Evolutionary conservation across 2,888 invertebrate species (phyloP).

Genomic region (Marasmarcha lunaedactyla): DNA sequence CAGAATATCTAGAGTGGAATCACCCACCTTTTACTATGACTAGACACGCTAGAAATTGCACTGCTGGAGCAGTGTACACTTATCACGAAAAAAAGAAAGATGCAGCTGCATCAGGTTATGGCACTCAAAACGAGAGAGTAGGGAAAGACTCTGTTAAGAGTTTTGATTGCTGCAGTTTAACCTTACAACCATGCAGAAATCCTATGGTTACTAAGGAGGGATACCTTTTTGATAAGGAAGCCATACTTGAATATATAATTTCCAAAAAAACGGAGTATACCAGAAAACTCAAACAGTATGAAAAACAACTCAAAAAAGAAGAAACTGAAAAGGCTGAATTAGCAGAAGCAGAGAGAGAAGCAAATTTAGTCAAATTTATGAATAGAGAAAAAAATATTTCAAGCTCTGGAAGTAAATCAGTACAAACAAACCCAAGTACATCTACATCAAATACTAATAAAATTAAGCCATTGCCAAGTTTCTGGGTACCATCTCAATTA

Average conservation of each 20-base stretch:
- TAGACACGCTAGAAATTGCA: slow-evolving; percentile 97
- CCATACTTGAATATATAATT: slow-evolving; percentile 94
- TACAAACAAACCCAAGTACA: slow-evolving; percentile 22
- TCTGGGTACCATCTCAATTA: slow-evolving; percentile 96
- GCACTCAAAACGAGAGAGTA: slow-evolving; percentile 84
- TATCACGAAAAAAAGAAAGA: slow-evolving; percentile 98
- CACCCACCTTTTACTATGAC: no score
- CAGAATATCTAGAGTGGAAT: no score
- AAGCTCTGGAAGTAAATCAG: slow-evolving; percentile 31
- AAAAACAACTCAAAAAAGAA: slow-evolving; percentile 84
- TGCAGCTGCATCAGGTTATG: slow-evolving; percentile 94
- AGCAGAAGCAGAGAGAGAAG: slow-evolving; percentile 78
- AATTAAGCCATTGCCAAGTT: slow-evolving; percentile 89
- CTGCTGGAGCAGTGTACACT: slow-evolving; percentile 97
- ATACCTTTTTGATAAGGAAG: slow-evolving; percentile 95
- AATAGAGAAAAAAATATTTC: slow-evolving; percentile 85
- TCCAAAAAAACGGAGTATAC: slow-evolving; percentile 93
- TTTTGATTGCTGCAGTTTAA: slow-evolving; percentile 97
- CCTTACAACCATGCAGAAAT: slow-evolving; percentile 94
- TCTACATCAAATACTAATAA: slow-evolving; percentile 82
- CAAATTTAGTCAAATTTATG: slow-evolving; percentile 82
- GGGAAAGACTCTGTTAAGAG: slow-evolving; percentile 93
- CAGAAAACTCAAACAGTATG: slow-evolving; percentile 91
- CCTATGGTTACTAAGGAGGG: slow-evolving; percentile 90
- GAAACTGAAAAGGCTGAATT: slow-evolving; percentile 77